These are phyloP conservation scores for Hippopotamyrus pictus DNA, from an alignment of 2,797 vertebrate species.

Conservation along the genomic window DNA sequence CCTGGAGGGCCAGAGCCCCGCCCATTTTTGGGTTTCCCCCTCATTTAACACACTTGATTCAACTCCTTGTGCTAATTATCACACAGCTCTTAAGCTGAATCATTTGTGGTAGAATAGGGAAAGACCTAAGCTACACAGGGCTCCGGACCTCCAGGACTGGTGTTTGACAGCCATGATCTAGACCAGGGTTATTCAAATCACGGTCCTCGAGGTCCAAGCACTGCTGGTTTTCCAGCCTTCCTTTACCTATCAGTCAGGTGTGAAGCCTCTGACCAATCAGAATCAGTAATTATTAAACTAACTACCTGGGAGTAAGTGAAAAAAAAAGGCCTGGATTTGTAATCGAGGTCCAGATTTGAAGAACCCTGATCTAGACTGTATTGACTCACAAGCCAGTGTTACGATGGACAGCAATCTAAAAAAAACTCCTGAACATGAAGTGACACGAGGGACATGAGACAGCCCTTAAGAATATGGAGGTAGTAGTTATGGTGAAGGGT, in stretches of 20 bases:
- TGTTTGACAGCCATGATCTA: neutral
- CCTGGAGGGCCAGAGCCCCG: neutral
- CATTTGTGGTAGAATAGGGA: neutral
- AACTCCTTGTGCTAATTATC: neutral
- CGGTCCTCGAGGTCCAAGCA: no score
- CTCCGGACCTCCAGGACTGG: neutral
- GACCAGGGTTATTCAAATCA: no score
- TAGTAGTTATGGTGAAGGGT: neutral
- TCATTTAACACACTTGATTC: neutral
- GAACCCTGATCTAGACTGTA: neutral
- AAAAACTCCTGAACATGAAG: neutral
- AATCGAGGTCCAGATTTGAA: no score
- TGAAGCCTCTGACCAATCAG: no score
- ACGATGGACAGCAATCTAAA: neutral
- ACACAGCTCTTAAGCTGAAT: neutral
- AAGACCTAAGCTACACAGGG: neutral
- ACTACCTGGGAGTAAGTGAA: no score
- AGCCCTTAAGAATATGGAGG: neutral
- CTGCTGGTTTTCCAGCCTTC: no score
- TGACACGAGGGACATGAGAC: neutral
- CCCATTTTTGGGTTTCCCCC: neutral
- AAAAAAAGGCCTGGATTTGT: no score
- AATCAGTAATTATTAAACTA: no score
- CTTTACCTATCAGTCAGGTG: no score
- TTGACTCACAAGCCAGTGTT: neutral